These are phyloP conservation scores for Pseudomyrmex pallidus DNA, from an alignment of 1,140 invertebrate genomes.

Conservation along the genomic window DNA sequence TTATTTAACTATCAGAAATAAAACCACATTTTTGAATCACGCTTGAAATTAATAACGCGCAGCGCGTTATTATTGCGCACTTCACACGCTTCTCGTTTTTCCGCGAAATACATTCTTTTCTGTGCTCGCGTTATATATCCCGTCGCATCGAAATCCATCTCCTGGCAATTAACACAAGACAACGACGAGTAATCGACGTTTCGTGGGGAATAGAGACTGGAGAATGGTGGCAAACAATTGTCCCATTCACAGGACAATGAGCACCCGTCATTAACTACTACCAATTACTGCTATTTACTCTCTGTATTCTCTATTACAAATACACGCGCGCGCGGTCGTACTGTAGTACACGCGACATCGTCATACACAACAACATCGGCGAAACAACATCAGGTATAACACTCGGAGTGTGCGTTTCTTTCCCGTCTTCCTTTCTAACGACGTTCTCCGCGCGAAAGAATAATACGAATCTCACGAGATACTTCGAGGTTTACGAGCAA, in stretches of 20 bases:
- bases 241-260: background rate
- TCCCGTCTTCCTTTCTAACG: conserved; percentile 44
- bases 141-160: conserved; percentile 4
- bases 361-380: background rate
- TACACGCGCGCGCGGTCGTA: background rate
- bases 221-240: background rate
- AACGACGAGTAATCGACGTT: conserved; percentile 19
- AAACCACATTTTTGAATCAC: background rate
- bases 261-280: conserved; percentile 25
- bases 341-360: background rate
- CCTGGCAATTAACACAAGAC: conserved; percentile 4
- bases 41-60: background rate
- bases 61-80: background rate
- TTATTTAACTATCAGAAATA: too few species aligned
- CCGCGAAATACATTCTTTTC: background rate
- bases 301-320: background rate
- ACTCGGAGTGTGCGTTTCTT: background rate
- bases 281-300: conserved; percentile 49
- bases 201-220: background rate
- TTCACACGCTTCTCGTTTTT: background rate
- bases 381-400: conserved; percentile 16
- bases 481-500: conserved; percentile 61
- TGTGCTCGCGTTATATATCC: background rate
- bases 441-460: conserved; percentile 61
- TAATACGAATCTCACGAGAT: conserved; percentile 69